A percentile compares a stretch with the other conserved stretches of the same genome.
Evolutionary conservation across 2,888 invertebrate genomes (phyloP).

Genomic region (Hermaeophaga mercurialis): DNA sequence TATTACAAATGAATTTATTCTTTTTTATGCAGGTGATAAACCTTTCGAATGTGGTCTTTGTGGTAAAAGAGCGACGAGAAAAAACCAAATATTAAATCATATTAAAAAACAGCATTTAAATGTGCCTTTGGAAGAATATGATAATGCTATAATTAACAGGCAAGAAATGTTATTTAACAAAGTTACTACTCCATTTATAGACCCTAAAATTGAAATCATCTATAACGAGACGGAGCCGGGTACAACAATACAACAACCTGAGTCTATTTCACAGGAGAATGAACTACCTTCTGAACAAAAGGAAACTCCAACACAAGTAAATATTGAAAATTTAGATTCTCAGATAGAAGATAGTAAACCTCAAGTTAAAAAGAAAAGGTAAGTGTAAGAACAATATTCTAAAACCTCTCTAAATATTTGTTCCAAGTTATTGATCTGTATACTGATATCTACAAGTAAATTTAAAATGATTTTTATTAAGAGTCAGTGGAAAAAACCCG

Average conservation of each 20-base stretch:
- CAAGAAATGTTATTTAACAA: background rate
- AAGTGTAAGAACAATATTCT: background rate
- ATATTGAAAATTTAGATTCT: background rate
- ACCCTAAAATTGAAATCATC: background rate
- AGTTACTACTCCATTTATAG: background rate
- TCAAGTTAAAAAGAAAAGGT: background rate
- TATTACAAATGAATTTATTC: background rate
- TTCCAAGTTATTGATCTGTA: too few relatives aligned
- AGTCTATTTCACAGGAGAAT: too few relatives aligned
- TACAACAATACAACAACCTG: too few relatives aligned
- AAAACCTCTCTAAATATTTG: too few relatives aligned
- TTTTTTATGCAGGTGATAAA: conserved; percentile 26
- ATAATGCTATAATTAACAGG: conserved; percentile 25
- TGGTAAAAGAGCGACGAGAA: conserved; percentile 28
- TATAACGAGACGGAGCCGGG: background rate
- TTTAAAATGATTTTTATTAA: too few relatives aligned
- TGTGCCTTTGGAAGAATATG: conserved; percentile 19
- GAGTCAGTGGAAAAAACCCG: too few relatives aligned
- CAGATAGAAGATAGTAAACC: background rate
- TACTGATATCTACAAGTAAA: too few relatives aligned
- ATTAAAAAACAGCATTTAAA: conserved; percentile 33
- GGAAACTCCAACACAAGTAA: too few relatives aligned
- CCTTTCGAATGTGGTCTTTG: conserved; percentile 34
- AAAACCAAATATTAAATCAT: conserved; percentile 33
- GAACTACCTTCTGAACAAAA: too few relatives aligned